These are phyloP conservation scores for Enteromius paludinosus DNA, from an alignment of 2,797 vertebrate genomes.

Conservation along the genomic window DNA sequence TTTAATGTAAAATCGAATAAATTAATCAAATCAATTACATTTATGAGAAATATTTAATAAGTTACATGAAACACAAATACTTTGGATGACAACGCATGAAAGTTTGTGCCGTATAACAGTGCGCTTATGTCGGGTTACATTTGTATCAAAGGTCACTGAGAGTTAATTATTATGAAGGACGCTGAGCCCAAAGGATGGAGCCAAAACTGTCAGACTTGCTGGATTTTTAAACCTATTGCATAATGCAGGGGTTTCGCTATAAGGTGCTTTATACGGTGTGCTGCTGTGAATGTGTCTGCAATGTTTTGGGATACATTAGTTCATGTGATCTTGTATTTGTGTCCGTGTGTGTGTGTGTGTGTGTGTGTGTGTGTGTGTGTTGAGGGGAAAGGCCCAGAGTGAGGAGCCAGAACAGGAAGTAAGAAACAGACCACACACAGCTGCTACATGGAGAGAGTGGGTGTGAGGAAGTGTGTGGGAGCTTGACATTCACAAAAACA, in stretches of 20 bases:
- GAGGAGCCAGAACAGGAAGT: conserved; percentile 62
- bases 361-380: conserved; percentile 46
- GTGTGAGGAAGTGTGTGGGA: conserved; percentile 68
- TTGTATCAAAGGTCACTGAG: conserved; percentile 56
- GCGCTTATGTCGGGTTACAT: conserved; percentile 23
- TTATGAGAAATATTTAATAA: background rate
- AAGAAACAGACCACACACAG: conserved; percentile 60
- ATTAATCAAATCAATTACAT: background rate
- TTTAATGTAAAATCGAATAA: background rate
- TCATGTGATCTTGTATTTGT: conserved; percentile 52
- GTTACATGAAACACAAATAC: background rate
- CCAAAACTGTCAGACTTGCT: conserved; percentile 31
- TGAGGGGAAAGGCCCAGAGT: conserved; percentile 73
- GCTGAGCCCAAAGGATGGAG: conserved; percentile 27
- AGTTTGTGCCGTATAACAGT: background rate
- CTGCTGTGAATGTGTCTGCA: background rate
- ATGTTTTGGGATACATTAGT: too few relatives aligned
- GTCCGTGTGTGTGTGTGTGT: conserved; percentile 45
- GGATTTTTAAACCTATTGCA: conserved; percentile 10
- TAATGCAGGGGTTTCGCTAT: background rate
- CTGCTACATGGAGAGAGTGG: conserved; percentile 64
- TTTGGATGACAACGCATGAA: background rate
- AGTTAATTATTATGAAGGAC: conserved; percentile 60
- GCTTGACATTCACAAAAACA: conserved; percentile 63
- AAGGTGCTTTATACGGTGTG: background rate